Conservation (phyloP, 2,113 vertebrate genomes). For the Oreotrochilus melanogaster region DNA sequence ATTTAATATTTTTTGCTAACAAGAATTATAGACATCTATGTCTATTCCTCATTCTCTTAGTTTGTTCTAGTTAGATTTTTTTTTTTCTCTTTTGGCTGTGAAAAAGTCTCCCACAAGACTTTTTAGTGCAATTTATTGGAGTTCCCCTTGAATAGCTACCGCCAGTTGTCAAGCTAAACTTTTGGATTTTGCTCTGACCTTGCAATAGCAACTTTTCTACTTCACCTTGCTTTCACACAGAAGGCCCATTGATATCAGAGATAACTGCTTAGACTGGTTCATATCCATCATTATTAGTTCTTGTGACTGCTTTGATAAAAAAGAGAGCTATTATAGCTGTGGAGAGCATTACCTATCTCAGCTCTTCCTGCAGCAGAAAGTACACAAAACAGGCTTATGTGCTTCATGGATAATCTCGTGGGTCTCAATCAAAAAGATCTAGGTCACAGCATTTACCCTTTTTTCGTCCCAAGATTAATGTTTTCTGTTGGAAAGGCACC, state of each 20-base stretch:
- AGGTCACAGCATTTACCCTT: not conserved
- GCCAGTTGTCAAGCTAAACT: not conserved
- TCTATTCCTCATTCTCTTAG: not conserved
- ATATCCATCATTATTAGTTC: not conserved
- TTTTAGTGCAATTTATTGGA: not conserved
- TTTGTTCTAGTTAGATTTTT: not conserved
- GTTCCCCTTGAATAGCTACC: not conserved
- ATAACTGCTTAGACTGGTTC: not conserved
- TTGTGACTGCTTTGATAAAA: not conserved
- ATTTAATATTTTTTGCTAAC: not conserved
- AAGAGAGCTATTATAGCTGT: not conserved
- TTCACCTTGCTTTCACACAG: not conserved
- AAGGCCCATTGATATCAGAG: not conserved
- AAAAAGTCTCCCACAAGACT: not conserved
- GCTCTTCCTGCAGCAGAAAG: not conserved
- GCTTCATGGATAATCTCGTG: not conserved
- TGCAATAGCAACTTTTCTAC: not conserved
- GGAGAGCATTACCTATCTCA: not conserved
- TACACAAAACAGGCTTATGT: not conserved
- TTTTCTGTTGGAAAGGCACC: not conserved
- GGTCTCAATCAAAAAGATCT: not conserved
- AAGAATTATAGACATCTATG: not conserved
- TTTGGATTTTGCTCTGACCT: not conserved
- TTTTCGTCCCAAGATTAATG: not conserved
- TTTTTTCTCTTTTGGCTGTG: not conserved